A percentile compares a stretch with the other conserved stretches of the same genome.
Evolutionary conservation across 2,113 vertebrate genomes (phyloP).

Genomic region (Stigmatopora argus): DNA sequence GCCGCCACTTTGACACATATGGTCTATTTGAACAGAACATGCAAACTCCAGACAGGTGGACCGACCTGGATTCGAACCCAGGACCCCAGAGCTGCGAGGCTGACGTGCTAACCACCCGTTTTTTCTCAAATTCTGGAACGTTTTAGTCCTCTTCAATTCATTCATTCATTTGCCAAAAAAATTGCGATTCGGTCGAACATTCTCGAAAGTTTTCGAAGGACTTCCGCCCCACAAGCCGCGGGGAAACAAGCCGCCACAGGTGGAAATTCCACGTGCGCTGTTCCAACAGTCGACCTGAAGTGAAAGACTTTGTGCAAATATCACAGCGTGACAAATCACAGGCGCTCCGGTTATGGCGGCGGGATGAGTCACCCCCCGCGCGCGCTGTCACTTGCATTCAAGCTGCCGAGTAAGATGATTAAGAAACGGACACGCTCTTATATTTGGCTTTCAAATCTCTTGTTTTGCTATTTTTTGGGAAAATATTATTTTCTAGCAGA

Average conservation of each 20-base stretch:
- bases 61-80: too few relatives aligned
- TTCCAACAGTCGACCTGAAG: neutral
- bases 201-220: neutral
- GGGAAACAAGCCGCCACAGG: conserved; percentile 3
- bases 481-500: neutral
- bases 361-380: neutral
- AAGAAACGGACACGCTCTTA: neutral
- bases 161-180: neutral
- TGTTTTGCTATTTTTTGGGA: neutral
- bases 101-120: too few relatives aligned
- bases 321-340: conserved; percentile 8
- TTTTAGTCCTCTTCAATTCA: neutral
- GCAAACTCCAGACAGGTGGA: too few relatives aligned
- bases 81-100: too few relatives aligned
- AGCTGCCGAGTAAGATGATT: neutral
- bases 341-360: neutral
- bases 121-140: neutral
- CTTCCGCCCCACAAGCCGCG: neutral
- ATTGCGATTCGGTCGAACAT: neutral
- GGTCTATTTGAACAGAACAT: too few relatives aligned
- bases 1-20: too few relatives aligned
- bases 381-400: neutral
- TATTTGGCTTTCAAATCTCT: neutral
- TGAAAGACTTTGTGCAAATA: conserved; percentile 9
- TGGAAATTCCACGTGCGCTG: conserved; percentile 1